phyloP scores from a whole-genome alignment of 2,888 invertebrate species.

The Melanargia galathea region DNA sequence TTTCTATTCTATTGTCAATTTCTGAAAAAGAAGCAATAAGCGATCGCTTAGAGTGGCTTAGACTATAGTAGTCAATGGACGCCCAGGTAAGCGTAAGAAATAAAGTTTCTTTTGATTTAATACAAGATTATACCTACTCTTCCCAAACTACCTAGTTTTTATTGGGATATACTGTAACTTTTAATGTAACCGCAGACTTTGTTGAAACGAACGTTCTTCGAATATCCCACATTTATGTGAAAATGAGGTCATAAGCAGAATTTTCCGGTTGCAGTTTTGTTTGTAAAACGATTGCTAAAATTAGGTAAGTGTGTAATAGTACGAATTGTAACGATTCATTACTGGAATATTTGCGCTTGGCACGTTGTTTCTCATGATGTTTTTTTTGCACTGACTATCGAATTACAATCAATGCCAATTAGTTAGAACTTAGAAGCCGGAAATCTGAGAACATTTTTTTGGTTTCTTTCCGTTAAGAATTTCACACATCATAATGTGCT shows the following conservation, averaged over 20 bases:
- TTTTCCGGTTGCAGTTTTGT: constrained; percentile 20
- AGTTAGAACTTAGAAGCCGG: background rate
- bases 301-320: background rate
- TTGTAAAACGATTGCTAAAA: constrained; percentile 16
- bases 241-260: constrained; percentile 20
- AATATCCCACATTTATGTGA: constrained; percentile 12
- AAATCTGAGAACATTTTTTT: background rate
- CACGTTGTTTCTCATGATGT: constrained; percentile 10
- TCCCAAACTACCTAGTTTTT: too few relatives aligned
- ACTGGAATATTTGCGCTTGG: constrained; percentile 20
- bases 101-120: too few relatives aligned
- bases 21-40: too few relatives aligned
- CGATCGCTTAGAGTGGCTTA: too few relatives aligned
- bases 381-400: constrained; percentile 10
- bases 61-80: too few relatives aligned
- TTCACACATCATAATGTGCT: background rate
- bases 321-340: constrained; percentile 22
- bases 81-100: too few relatives aligned
- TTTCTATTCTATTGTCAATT: too few relatives aligned
- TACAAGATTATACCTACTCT: too few relatives aligned
- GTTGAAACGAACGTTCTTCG: too few relatives aligned
- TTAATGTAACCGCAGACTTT: too few relatives aligned
- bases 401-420: constrained; percentile 27
- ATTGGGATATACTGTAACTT: too few relatives aligned
- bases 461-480: constrained; percentile 1